phyloP scores from a whole-genome alignment of 2,888 invertebrate genomes.

The Sinohyriopsis cumingii region DNA sequence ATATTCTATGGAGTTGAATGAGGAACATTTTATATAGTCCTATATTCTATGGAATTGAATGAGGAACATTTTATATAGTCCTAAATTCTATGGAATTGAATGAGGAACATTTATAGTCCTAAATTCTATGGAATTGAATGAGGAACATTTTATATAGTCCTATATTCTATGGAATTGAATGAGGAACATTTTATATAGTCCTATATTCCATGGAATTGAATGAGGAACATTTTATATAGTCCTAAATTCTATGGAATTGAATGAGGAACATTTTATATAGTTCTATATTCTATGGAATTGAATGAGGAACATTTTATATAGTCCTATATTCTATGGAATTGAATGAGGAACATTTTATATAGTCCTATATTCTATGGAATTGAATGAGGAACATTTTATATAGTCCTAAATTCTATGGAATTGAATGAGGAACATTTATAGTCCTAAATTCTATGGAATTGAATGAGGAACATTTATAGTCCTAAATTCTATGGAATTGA shows the following conservation, averaged over 20 bases:
- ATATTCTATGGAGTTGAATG: constrained; percentile 12
- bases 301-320: not conserved
- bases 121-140: constrained; percentile 12
- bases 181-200: not conserved
- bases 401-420: constrained; percentile 10
- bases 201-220: constrained; percentile 11
- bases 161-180: constrained; percentile 13
- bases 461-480: not conserved
- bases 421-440: not conserved
- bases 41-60: constrained; percentile 13
- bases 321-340: constrained; percentile 10
- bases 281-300: constrained; percentile 11
- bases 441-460: constrained; percentile 10
- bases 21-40: not conserved
- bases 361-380: constrained; percentile 11
- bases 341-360: not conserved
- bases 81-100: constrained; percentile 11
- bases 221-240: not conserved
- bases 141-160: not conserved
- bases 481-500: constrained; percentile 10
- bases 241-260: constrained; percentile 10
- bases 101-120: not conserved
- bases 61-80: not conserved
- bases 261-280: not conserved
- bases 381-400: not conserved